Conservation (phyloP, 2,113 vertebrate genomes). For the Eulemur rufifrons region DNA sequence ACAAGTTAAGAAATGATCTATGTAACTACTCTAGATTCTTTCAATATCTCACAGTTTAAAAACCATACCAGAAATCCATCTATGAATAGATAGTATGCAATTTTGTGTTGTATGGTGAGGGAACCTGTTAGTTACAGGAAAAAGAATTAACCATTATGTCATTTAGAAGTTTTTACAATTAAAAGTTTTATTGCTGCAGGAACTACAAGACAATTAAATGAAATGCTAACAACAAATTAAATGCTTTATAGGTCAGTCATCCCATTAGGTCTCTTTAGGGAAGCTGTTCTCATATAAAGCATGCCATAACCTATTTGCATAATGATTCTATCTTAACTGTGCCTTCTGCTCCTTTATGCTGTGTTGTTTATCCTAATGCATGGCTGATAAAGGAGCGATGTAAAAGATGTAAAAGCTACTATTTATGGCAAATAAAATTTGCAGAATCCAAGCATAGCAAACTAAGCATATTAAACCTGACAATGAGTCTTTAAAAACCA, state of each 20-base stretch:
- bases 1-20: slow-evolving; percentile 51
- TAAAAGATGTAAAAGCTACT: slow-evolving; percentile 80
- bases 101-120: slow-evolving; percentile 69
- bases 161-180: slow-evolving; percentile 87
- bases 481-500: slow-evolving; percentile 62
- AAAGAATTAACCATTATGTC: slow-evolving; percentile 82
- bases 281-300: slow-evolving; percentile 85
- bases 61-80: slow-evolving; percentile 30
- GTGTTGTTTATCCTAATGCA: slow-evolving; percentile 84
- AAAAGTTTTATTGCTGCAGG: slow-evolving; percentile 87
- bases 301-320: slow-evolving; percentile 87
- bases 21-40: background rate
- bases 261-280: slow-evolving; percentile 86
- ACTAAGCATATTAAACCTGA: slow-evolving; percentile 76
- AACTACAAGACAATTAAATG: slow-evolving; percentile 85
- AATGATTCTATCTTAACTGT: slow-evolving; percentile 86
- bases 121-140: slow-evolving; percentile 84
- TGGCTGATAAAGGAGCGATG: slow-evolving; percentile 77
- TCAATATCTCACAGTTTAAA: slow-evolving; percentile 26
- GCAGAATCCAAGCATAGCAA: slow-evolving; percentile 65
- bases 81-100: slow-evolving; percentile 65
- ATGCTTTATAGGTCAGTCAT: slow-evolving; percentile 88
- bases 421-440: slow-evolving; percentile 79
- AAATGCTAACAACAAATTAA: slow-evolving; percentile 88
- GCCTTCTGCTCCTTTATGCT: slow-evolving; percentile 86